Percentiles rank a stretch among this genome's conserved stretches.
These are phyloP conservation scores for Nothobranchius furzeri DNA, from an alignment of 2,113 vertebrate genomes.

Conservation along the genomic window DNA sequence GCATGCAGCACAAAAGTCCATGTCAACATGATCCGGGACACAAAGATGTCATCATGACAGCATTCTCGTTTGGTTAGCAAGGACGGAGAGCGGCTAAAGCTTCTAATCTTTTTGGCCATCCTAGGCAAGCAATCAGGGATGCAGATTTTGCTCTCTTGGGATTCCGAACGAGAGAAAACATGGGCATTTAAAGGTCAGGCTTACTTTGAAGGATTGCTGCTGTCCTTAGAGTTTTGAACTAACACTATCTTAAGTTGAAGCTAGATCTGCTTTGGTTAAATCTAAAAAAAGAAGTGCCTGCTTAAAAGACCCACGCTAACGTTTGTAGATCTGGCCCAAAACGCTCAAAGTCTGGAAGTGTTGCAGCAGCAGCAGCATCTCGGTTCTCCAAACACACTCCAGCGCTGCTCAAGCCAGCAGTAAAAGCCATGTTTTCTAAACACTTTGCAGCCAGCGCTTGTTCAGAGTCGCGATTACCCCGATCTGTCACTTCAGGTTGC, in stretches of 20 bases:
- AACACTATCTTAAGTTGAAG: too few species aligned
- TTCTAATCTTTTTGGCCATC: conserved; percentile 19
- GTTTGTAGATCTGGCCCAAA: neutral
- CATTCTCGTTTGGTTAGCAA: neutral
- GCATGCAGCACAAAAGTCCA: conserved; percentile 34
- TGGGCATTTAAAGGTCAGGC: neutral
- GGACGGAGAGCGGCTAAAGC: neutral
- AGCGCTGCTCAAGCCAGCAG: neutral
- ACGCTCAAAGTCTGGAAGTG: neutral
- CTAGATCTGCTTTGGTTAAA: too few species aligned
- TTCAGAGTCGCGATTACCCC: conserved; percentile 12
- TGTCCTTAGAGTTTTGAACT: too few species aligned
- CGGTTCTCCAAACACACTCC: too few species aligned
- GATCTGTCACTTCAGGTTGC: conserved; percentile 8
- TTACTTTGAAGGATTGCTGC: too few species aligned
- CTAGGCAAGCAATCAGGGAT: too few species aligned
- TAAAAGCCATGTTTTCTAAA: neutral
- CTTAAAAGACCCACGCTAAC: too few species aligned
- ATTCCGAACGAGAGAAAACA: conserved; percentile 42
- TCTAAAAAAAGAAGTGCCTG: too few species aligned
- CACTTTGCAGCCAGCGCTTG: conserved; percentile 23
- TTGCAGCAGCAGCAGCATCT: neutral
- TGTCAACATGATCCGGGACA: conserved; percentile 17
- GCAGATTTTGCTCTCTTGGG: neutral
- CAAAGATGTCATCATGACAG: conserved; percentile 34